phyloP scores from a whole-genome alignment of 2,797 vertebrate genomes.

The Borostomias antarcticus region DNA sequence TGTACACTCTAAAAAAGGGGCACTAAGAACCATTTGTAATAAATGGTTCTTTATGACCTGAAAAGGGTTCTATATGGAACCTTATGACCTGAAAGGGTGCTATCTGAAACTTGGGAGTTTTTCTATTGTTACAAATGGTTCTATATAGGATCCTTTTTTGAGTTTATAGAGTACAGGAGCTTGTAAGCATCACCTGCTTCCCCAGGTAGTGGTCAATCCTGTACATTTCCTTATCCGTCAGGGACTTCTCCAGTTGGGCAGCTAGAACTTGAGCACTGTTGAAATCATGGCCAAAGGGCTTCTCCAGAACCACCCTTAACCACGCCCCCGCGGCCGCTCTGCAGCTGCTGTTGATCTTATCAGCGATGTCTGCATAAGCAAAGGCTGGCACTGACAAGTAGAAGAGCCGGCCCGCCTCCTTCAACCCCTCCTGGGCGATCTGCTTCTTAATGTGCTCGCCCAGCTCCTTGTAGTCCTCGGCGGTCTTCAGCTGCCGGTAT shows the following conservation, averaged over 20 bases:
- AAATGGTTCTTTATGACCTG: too few relatives aligned
- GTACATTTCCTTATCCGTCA: slow-evolving; percentile 95
- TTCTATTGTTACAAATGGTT: too few relatives aligned
- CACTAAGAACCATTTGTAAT: too few relatives aligned
- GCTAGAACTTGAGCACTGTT: slow-evolving; percentile 85
- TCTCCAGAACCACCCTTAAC: slow-evolving; percentile 93
- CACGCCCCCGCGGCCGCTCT: slow-evolving; percentile 78
- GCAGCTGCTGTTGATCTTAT: slow-evolving; percentile 86
- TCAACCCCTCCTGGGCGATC: slow-evolving; percentile 77
- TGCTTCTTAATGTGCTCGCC: slow-evolving; percentile 73
- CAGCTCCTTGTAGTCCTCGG: slow-evolving; percentile 81
- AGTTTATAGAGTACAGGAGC: too few relatives aligned
- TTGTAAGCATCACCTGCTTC: slow-evolving; percentile 92
- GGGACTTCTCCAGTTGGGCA: slow-evolving; percentile 75
- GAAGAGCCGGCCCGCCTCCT: slow-evolving; percentile 89
- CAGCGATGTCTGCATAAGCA: slow-evolving; percentile 86
- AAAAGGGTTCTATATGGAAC: too few relatives aligned
- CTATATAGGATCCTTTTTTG: too few relatives aligned
- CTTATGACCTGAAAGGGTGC: too few relatives aligned
- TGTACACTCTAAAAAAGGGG: too few relatives aligned
- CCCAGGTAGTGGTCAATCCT: slow-evolving; percentile 96
- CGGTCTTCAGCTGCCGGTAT: slow-evolving; percentile 82
- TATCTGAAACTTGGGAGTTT: too few relatives aligned
- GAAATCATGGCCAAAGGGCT: slow-evolving; percentile 93
- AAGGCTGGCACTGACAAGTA: slow-evolving; percentile 94